Percentiles rank a stretch among this genome's conserved stretches.
Conservation (phyloP, 2,888 invertebrate species). For the Lysandra bellargus region DNA sequence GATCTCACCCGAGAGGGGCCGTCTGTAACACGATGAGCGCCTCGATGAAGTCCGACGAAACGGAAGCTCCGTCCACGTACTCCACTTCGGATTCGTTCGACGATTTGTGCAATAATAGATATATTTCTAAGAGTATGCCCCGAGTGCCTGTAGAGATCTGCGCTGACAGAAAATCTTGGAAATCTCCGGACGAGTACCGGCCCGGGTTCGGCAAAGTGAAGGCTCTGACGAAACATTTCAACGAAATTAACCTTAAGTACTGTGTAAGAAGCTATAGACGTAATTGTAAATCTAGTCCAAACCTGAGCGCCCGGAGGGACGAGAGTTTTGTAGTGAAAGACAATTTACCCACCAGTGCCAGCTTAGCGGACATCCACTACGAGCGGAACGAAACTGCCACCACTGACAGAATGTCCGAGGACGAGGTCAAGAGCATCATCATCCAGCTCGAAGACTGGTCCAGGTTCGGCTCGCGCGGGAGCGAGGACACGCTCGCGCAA, state of each 20-base stretch:
- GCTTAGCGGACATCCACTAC: constrained; percentile 68
- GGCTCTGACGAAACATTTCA: constrained; percentile 85
- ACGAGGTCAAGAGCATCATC: constrained; percentile 72
- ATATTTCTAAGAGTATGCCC: constrained; percentile 43
- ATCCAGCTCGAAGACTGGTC: constrained; percentile 77
- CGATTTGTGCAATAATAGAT: constrained; percentile 45
- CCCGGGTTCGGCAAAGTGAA: constrained; percentile 86
- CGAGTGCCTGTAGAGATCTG: constrained; percentile 52
- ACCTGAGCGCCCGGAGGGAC: constrained; percentile 60
- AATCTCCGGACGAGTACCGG: constrained; percentile 85
- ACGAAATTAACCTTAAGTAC: constrained; percentile 72
- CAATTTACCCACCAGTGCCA: constrained; percentile 61
- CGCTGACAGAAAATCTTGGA: constrained; percentile 82
- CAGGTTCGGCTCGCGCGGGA: constrained; percentile 70
- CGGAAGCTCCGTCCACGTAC: constrained; percentile 60
- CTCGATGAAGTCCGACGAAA: constrained; percentile 66
- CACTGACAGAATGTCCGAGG: constrained; percentile 65
- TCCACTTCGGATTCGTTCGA: constrained; percentile 66
- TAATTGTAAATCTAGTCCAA: constrained; percentile 73
- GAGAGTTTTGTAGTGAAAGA: constrained; percentile 51
- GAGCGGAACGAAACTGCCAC: constrained; percentile 64
- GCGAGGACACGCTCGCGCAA: constrained; percentile 71
- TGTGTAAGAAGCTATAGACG: constrained; percentile 68
- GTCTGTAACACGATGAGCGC: constrained; percentile 62
- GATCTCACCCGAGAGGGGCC: constrained; percentile 61